phyloP scores from a whole-genome alignment of 2,888 invertebrate species.

The Lycaena phlaeas region DNA sequence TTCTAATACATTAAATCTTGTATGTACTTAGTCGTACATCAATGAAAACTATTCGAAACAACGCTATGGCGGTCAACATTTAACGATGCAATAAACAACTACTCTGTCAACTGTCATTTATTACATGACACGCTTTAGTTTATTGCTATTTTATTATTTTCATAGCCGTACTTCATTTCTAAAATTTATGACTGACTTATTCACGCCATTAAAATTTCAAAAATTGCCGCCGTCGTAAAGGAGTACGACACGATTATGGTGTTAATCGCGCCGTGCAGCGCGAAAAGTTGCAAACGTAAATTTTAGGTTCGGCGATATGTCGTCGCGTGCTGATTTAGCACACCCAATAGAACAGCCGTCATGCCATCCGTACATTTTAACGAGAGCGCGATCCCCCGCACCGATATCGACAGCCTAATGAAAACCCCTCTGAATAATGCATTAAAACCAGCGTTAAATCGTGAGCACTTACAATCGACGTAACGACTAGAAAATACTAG shows the following conservation, averaged over 20 bases:
- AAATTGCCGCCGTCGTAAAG: constrained; percentile 6
- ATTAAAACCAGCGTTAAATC: constrained; percentile 72
- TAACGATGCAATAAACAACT: too few species aligned
- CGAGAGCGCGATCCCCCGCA: constrained; percentile 63
- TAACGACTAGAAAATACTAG: constrained; percentile 58
- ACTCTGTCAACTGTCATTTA: too few species aligned
- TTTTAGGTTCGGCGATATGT: constrained; percentile 38
- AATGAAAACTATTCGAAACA: too few species aligned
- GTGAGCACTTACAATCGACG: constrained; percentile 64
- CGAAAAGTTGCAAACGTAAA: constrained; percentile 13
- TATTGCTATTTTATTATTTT: background rate
- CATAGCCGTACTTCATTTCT: background rate
- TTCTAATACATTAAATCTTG: too few species aligned
- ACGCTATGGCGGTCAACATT: too few species aligned
- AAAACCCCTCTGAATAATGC: constrained; percentile 72
- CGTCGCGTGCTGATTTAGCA: constrained; percentile 39
- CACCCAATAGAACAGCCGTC: constrained; percentile 59
- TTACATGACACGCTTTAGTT: constrained; percentile 5
- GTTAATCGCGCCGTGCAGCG: constrained; percentile 7
- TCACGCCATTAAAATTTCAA: background rate
- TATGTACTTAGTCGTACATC: too few species aligned
- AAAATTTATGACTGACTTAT: background rate
- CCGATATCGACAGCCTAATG: constrained; percentile 67
- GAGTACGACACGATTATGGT: too few species aligned
- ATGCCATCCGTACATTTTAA: constrained; percentile 71